These are phyloP conservation scores for Chironomus riparius DNA, from an alignment of 2,888 invertebrate species.

Conservation along the genomic window DNA sequence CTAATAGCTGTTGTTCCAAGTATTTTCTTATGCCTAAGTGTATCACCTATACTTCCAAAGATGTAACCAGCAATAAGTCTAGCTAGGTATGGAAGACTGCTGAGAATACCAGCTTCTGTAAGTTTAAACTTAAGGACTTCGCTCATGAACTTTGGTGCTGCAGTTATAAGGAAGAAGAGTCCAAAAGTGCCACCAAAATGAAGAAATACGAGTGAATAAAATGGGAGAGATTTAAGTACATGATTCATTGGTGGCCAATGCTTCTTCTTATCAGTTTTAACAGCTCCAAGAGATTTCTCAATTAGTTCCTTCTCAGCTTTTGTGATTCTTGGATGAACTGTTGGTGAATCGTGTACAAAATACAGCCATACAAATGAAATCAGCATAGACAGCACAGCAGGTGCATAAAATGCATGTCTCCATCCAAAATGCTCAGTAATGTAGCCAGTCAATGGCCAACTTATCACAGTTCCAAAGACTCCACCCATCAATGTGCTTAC, in stretches of 20 bases:
- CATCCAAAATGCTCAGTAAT: conserved; percentile 55
- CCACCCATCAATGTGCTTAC: conserved; percentile 45
- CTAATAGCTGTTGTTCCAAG: conserved; percentile 50
- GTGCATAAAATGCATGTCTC: conserved; percentile 58
- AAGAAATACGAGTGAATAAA: conserved; percentile 54
- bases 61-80: conserved; percentile 58
- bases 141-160: conserved; percentile 65
- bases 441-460: conserved; percentile 56
- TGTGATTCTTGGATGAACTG: conserved; percentile 52
- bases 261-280: conserved; percentile 45
- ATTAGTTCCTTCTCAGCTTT: conserved; percentile 56
- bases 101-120: conserved; percentile 58
- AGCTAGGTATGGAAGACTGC: conserved; percentile 61
- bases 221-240: conserved; percentile 57
- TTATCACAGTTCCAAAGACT: conserved; percentile 28
- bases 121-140: conserved; percentile 62
- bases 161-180: conserved; percentile 64
- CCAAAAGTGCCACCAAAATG: conserved; percentile 73
- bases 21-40: conserved; percentile 44
- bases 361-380: conserved; percentile 54
- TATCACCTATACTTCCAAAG: conserved; percentile 62
- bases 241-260: conserved; percentile 55
- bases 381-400: conserved; percentile 47
- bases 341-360: conserved; percentile 54
- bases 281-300: conserved; percentile 49